Conservation (phyloP, 2,797 vertebrate genomes). For the Mus minutoides region DNA sequence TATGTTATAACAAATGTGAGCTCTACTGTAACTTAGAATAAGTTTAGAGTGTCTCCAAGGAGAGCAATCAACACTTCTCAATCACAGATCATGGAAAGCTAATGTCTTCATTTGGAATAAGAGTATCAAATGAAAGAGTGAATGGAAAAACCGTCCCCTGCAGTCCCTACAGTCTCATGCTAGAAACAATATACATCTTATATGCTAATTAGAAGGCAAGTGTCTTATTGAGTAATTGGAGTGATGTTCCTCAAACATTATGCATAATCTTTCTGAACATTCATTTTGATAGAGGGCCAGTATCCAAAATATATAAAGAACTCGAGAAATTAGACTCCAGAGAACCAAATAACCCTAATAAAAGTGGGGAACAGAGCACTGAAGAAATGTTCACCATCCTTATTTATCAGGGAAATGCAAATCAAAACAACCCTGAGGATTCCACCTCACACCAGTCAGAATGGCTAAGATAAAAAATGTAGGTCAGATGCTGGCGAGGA, state of each 20-base stretch:
- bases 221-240: not conserved
- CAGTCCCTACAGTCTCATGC: not conserved
- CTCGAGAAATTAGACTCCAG: no score
- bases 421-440: no score
- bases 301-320: no score
- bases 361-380: no score
- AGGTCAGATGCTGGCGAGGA: no score
- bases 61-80: not conserved
- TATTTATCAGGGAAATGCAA: no score
- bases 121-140: accelerated
- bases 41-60: not conserved
- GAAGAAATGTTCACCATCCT: no score
- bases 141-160: not conserved
- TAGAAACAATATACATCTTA: not conserved
- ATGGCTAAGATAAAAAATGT: no score
- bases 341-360: no score
- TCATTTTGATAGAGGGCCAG: not conserved
- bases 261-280: not conserved
- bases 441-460: no score
- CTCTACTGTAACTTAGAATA: not conserved
- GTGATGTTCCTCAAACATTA: not conserved
- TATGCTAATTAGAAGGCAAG: not conserved
- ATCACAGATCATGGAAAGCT: not conserved
- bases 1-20: not conserved
- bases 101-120: not conserved